phyloP scores from a whole-genome alignment of 2,888 invertebrate genomes.

The Augiades crinisus region DNA sequence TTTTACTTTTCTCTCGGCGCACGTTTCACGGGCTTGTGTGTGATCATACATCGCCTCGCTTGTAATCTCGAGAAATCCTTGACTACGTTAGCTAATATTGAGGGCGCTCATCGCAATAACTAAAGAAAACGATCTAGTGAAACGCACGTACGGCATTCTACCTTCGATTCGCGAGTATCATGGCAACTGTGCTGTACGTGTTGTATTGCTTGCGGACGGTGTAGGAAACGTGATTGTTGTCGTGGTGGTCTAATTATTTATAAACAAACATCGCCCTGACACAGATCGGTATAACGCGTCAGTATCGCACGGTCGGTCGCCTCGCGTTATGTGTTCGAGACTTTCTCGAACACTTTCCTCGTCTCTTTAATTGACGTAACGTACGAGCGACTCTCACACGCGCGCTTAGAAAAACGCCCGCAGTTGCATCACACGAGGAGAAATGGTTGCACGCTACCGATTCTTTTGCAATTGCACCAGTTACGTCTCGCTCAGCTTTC shows the following conservation, averaged over 20 bases:
- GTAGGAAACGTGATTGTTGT: slow-evolving; percentile 46
- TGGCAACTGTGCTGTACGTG: slow-evolving; percentile 1
- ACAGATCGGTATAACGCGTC: slow-evolving; percentile 46
- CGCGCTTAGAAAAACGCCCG: slow-evolving; percentile 67
- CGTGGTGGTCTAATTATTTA: slow-evolving; percentile 56
- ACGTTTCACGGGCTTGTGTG: slow-evolving; percentile 32
- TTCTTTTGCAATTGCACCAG: slow-evolving; percentile 69
- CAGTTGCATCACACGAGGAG: slow-evolving; percentile 76
- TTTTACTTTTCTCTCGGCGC: slow-evolving; percentile 73
- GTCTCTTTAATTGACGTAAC: slow-evolving; percentile 77
- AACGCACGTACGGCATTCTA: slow-evolving; percentile 13
- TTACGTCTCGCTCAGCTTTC: slow-evolving; percentile 66
- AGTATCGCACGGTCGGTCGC: slow-evolving; percentile 40
- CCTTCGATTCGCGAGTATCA: background rate
- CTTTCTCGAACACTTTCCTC: slow-evolving; percentile 78
- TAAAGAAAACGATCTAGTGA: too few relatives aligned
- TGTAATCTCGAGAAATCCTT: background rate
- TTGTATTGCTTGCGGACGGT: slow-evolving; percentile 2
- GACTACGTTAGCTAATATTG: too few relatives aligned
- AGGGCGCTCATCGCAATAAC: too few relatives aligned
- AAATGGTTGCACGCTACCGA: slow-evolving; percentile 75
- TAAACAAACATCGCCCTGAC: slow-evolving; percentile 72
- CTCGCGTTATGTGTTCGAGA: slow-evolving; percentile 63
- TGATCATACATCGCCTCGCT: background rate
- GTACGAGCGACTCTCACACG: slow-evolving; percentile 73